Evolutionary conservation across 2,888 invertebrate genomes (phyloP).

Genomic region (Monochamus alternatus): DNA sequence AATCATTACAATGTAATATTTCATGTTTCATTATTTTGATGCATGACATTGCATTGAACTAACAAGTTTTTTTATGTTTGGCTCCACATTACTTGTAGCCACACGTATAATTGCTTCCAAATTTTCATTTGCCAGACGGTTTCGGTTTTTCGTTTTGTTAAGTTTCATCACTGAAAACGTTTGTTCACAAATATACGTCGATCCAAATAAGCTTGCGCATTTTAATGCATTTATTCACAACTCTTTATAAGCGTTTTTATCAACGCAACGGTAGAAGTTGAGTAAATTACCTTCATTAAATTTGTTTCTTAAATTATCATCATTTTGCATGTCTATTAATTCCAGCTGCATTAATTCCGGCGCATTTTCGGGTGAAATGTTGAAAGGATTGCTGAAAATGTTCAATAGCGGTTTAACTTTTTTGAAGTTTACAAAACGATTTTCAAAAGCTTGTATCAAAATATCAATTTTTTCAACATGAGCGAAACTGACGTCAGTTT

Average conservation of each 20-base stretch:
- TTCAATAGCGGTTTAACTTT: neutral
- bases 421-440: constrained; percentile 14
- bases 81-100: too few relatives aligned
- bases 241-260: neutral
- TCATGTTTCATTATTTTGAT: too few relatives aligned
- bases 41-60: too few relatives aligned
- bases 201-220: neutral
- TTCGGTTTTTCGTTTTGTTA: neutral
- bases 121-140: too few relatives aligned
- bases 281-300: neutral
- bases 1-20: too few relatives aligned
- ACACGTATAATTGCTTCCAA: too few relatives aligned
- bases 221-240: neutral
- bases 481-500: neutral
- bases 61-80: too few relatives aligned
- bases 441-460: constrained; percentile 26
- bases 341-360: constrained; percentile 3
- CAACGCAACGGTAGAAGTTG: neutral
- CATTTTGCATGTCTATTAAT: neutral
- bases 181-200: neutral
- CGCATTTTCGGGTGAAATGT: constrained; percentile 16
- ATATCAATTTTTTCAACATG: neutral
- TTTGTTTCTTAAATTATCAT: neutral
- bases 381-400: constrained; percentile 24
- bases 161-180: neutral